Percentiles rank a stretch among this genome's conserved stretches.
phyloP scores from a whole-genome alignment of 2,888 invertebrate species.

The Acrocyrtus sp. region DNA sequence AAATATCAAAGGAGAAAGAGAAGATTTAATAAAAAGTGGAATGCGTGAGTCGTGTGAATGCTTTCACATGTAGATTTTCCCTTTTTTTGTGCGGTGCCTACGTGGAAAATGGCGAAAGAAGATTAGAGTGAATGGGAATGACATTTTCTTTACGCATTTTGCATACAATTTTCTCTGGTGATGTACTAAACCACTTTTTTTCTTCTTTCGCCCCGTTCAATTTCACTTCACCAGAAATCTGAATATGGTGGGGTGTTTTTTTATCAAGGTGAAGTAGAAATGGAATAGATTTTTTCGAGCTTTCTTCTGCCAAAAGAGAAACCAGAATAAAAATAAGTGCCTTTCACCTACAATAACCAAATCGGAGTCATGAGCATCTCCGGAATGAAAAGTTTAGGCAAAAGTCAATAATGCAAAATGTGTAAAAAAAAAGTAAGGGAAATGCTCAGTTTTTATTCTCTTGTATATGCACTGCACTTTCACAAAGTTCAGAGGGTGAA shows the following conservation, averaged over 20 bases:
- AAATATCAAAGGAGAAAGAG: background rate
- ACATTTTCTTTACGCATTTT: constrained; percentile 33
- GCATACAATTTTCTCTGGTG: constrained; percentile 10
- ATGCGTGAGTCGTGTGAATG: background rate
- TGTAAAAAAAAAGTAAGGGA: background rate
- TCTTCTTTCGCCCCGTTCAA: background rate
- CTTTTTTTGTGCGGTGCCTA: background rate
- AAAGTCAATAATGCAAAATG: constrained; percentile 8
- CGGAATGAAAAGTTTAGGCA: no score
- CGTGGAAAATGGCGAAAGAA: background rate
- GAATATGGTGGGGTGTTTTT: background rate
- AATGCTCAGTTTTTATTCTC: background rate
- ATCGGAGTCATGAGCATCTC: background rate
- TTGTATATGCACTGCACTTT: background rate
- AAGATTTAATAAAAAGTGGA: background rate
- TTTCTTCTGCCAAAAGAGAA: background rate
- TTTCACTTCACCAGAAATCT: constrained; percentile 2
- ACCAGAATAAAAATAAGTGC: background rate
- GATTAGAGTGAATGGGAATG: constrained; percentile 37
- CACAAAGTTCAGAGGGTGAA: background rate
- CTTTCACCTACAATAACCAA: background rate
- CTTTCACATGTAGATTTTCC: background rate
- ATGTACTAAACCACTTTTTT: background rate
- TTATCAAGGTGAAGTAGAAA: background rate
- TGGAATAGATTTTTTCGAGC: background rate